phyloP scores from a whole-genome alignment of 2,113 vertebrate species.

The Rousettus leschenaultii region DNA sequence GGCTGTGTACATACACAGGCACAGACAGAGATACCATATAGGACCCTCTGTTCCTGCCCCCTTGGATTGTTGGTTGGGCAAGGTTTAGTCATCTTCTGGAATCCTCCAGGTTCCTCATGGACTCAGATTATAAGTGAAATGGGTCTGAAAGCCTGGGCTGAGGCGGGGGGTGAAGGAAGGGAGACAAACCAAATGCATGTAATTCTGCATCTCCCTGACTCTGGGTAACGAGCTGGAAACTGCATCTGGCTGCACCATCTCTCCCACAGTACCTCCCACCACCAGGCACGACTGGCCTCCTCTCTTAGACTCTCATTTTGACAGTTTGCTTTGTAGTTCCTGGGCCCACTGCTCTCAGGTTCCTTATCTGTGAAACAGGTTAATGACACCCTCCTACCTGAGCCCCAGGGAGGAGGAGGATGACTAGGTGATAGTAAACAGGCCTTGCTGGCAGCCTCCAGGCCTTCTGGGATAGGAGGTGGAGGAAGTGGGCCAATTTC shows the following conservation, averaged over 20 bases:
- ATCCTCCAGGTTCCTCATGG: background rate
- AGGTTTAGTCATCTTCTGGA: background rate
- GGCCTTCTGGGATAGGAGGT: background rate
- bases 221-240: background rate
- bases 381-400: background rate
- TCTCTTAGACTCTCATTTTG: background rate
- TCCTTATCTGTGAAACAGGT: background rate
- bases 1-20: background rate
- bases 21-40: background rate
- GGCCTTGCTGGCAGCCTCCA: background rate
- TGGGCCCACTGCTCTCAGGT: background rate
- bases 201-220: background rate
- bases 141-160: background rate
- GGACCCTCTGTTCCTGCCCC: background rate
- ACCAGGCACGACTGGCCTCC: accelerated
- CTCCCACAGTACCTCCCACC: background rate
- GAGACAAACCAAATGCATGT: background rate
- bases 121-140: background rate
- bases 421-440: background rate
- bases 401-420: background rate
- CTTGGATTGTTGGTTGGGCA: background rate
- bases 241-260: background rate
- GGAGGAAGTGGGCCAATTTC: constrained; percentile 44
- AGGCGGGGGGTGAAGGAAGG: background rate
- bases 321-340: background rate